Base-by-base conservation (phyloP, 1,140 invertebrate genomes). In the Drosophila subpulchrella region DNA sequence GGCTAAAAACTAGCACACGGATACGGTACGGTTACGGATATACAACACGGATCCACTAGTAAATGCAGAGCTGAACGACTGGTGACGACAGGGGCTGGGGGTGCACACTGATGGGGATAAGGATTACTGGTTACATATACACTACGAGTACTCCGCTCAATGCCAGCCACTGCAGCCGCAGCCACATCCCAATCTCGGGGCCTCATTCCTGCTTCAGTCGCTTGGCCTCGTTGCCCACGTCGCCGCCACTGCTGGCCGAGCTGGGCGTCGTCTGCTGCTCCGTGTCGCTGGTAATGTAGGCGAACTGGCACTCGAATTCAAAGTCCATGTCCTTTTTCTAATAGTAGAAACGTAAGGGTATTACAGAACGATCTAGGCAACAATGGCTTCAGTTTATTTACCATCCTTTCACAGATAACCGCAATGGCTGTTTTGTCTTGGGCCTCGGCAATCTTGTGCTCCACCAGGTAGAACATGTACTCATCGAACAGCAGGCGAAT, bases 381-480 rank as follows among this genome's bases (percentile, higher is more conserved):
- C 2, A 20, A 46, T 44, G 1, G 4, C 0, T 20, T 13, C 51
- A 48, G 30, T 42, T 11, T 30, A 55, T 76, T 78, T 74, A 92
- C 91, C 91, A 91, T 90, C 17, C 89, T 77, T 66, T 92, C 91
- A 20, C 91, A 91, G 95, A 99, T 98, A 58, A 99, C 97, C 75
- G 97, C 97, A 91, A 99, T 99, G 46, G 98, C 97, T 58, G 98
- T 98, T 81, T 97, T 96, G 42, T 96, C 96, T 41, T 96, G 96
- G 30, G 97, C 97, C 89, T 96, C 94, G 20, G 99, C 98, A 27
- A 99, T 98, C 93, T 98, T 96, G 92, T 98, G 97, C 93, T 99
- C 99, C 77, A 99, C 97, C 74, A 99, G 94, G 93, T 99, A 99
- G 94, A 99, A 99, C 96, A 99, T 99, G 92, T 99, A 99, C 93